Conservation (phyloP, 2,113 vertebrate species). For the Circaetus gallicus region DNA sequence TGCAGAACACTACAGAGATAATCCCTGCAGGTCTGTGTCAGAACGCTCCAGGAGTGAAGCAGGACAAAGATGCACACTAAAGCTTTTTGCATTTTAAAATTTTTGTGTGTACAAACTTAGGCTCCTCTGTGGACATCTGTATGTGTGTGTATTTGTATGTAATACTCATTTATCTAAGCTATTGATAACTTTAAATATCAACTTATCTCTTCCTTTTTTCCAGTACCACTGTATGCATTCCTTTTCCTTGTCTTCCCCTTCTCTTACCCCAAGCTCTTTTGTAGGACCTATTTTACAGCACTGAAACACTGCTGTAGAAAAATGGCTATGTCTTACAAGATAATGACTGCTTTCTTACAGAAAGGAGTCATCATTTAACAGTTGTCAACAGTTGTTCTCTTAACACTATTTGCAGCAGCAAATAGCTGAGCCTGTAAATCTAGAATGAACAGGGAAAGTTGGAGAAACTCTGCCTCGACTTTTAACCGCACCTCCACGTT, state of each 20-base stretch:
- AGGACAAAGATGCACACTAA: background rate
- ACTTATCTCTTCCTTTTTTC: background rate
- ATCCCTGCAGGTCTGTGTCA: background rate
- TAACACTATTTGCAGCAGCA: background rate
- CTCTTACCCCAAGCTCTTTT: background rate
- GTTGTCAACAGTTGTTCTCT: background rate
- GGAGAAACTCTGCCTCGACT: background rate
- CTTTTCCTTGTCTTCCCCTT: background rate
- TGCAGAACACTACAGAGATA: background rate
- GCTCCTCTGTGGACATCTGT: background rate
- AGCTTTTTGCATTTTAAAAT: background rate
- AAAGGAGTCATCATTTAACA: background rate
- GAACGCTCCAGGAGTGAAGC: background rate
- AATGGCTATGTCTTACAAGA: background rate
- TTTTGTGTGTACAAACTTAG: background rate
- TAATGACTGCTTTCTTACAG: background rate
- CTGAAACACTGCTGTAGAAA: background rate
- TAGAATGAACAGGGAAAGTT: background rate
- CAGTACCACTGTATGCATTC: background rate
- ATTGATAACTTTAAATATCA: background rate
- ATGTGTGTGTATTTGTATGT: background rate
- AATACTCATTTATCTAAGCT: background rate
- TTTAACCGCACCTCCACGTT: background rate
- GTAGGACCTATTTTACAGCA: background rate
- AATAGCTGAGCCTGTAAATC: background rate